phyloP scores from a whole-genome alignment of 1,140 invertebrate species.

The Lepidurus arcticus region DNA sequence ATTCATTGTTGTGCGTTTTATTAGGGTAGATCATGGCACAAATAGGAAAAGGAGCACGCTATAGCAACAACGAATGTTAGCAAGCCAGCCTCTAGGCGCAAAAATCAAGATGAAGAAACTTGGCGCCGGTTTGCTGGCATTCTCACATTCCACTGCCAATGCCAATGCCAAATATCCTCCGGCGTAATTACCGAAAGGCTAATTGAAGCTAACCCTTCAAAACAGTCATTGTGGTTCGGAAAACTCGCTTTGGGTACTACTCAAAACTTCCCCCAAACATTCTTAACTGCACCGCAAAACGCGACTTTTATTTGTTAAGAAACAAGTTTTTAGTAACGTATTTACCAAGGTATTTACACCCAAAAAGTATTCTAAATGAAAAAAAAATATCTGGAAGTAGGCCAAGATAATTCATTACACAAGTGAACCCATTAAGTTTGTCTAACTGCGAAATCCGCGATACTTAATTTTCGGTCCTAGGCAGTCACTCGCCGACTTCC shows the following conservation, averaged over 20 bases:
- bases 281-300: neutral
- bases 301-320: neutral
- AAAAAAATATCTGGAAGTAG: neutral
- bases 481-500: neutral
- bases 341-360: neutral
- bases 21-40: neutral
- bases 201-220: conserved; percentile 16
- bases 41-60: neutral
- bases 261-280: neutral
- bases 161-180: neutral
- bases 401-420: neutral
- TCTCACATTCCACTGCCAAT: conserved; percentile 8
- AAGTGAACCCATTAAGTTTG: neutral
- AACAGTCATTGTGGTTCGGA: neutral
- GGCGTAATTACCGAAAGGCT: neutral
- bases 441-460: neutral
- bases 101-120: conserved; percentile 19
- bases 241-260: neutral
- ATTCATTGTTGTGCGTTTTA: neutral
- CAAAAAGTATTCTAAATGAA: neutral
- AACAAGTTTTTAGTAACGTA: neutral
- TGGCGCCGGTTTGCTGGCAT: conserved; percentile 2
- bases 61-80: neutral
- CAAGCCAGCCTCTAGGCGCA: neutral
- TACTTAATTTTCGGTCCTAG: neutral